Conservation (phyloP, 2,888 invertebrate genomes). For the Pristionchus arcanus region DNA sequence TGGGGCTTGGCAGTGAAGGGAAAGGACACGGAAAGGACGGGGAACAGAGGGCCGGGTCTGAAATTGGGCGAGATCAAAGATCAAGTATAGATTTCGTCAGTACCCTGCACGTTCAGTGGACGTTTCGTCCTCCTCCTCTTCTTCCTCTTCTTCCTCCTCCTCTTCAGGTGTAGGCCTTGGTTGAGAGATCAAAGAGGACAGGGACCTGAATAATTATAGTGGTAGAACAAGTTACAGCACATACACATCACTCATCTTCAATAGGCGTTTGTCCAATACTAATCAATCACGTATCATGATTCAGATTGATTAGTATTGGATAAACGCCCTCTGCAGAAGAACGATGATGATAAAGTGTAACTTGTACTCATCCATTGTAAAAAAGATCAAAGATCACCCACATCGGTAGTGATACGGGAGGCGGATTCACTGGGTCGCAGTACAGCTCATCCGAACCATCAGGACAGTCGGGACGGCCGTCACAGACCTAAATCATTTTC, state of each 20-base stretch:
- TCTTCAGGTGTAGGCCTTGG: neutral
- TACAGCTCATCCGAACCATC: slow-evolving; percentile 78
- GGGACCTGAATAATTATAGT: neutral
- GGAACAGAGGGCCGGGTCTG: slow-evolving; percentile 46
- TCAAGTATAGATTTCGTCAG: neutral
- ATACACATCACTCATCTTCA: too few relatives aligned
- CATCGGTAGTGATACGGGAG: slow-evolving; percentile 14
- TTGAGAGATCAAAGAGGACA: neutral
- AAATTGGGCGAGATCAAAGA: slow-evolving; percentile 38
- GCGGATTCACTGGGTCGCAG: slow-evolving; percentile 61
- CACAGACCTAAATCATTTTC: slow-evolving; percentile 67
- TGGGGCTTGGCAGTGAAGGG: neutral
- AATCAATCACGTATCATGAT: too few relatives aligned
- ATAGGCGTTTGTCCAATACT: too few relatives aligned
- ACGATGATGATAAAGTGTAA: too few relatives aligned
- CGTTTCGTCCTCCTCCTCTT: slow-evolving; percentile 24
- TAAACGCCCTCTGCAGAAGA: neutral
- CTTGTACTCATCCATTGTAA: neutral
- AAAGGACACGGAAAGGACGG: slow-evolving; percentile 41
- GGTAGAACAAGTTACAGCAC: too few relatives aligned
- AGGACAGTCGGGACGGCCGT: slow-evolving; percentile 74
- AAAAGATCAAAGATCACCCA: slow-evolving; percentile 37
- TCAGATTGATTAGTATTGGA: too few relatives aligned
- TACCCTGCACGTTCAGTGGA: slow-evolving; percentile 11
- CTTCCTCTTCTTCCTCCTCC: slow-evolving; percentile 33